Evolutionary conservation across 2,113 vertebrate genomes (phyloP), one percentile per base, ranked within the genome.

Genomic region (Rhadina sibilatrix): DNA sequence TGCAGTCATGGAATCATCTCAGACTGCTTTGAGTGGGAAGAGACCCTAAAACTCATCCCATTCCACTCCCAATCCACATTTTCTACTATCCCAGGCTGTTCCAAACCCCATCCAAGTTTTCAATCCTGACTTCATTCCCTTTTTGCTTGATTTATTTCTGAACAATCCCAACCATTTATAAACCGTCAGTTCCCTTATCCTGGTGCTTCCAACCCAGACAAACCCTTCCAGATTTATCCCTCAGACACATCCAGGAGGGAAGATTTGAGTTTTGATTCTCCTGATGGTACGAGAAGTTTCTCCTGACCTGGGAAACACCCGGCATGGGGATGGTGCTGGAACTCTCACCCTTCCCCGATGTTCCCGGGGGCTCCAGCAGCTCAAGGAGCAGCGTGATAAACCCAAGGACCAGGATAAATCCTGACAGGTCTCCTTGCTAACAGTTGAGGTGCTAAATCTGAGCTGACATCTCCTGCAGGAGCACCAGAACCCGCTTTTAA

Each of bases 111-210:
- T 11, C 46, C 78, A 35, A 16, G 2, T 15, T 47, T 53, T 22
- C 9, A n/a, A 31, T 3, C 49, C 35, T 13, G 28, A 9, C 11
- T 75, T 24, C 9, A 0, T 60, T 57, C 35, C 50, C 16, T 90
- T 69, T 47, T n/a, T 3, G 6, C 52, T 61, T 3, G 3, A 12
- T 15, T n/a, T 14, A 8, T 28, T 65, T 90, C 12, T 20, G 2
- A 40, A 12, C 20, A 60, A n/a, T 8, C 18, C 6, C 2, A 6
- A 63, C 50, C 6, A 71, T 50, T 71, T 10, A 22, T 10, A 9
- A 79, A 27, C 20, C 11, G 0, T 1, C 37, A 35, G 10, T 37
- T 12, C 10, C 6, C 0, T 40, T 23, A 23, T 0, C n/a, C 50
- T 10, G 13, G 9, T 1, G 1, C 12, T 61, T 13, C 54, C 5